A percentile compares a stretch with the other conserved stretches of the same genome.
Evolutionary conservation across 2,888 invertebrate species (phyloP).

Genomic region (Drosophila stalkeri): DNA sequence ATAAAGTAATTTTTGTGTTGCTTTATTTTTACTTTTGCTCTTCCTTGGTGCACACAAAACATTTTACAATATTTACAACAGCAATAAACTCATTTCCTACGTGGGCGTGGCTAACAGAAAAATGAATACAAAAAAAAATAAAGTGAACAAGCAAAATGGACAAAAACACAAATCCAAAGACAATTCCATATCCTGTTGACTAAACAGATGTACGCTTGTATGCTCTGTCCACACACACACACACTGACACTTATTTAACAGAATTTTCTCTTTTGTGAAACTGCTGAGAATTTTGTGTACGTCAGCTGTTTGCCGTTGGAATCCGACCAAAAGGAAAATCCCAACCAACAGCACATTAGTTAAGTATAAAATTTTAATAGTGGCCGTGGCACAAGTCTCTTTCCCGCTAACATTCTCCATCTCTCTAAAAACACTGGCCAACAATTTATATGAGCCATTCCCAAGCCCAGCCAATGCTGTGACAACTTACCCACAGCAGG

Average conservation of each 20-base stretch:
- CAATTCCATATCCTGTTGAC: constrained; percentile 52
- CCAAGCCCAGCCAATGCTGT: constrained; percentile 31
- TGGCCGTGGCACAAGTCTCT: constrained; percentile 42
- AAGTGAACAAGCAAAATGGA: constrained; percentile 8
- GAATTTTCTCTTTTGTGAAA: constrained; percentile 47
- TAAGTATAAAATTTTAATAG: constrained; percentile 71
- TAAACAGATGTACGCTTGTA: constrained; percentile 43
- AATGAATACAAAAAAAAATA: constrained; percentile 11
- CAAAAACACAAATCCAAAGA: constrained; percentile 40
- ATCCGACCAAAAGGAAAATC: constrained; percentile 47
- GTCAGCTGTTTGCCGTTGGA: constrained; percentile 59
- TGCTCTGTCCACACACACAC: constrained; percentile 1
- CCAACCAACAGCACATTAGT: constrained; percentile 64
- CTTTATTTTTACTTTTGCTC: not conserved
- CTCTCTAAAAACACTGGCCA: constrained; percentile 21
- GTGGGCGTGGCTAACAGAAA: constrained; percentile 18
- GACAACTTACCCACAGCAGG: constrained; percentile 48
- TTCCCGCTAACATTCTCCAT: not conserved
- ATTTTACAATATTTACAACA: constrained; percentile 69
- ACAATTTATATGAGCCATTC: constrained; percentile 46
- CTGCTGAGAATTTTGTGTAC: constrained; percentile 39
- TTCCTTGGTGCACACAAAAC: constrained; percentile 31
- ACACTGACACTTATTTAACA: constrained; percentile 31
- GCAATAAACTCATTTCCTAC: constrained; percentile 68
- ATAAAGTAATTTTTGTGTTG: constrained; percentile 17